These are phyloP conservation scores for Ranitomeya imitator DNA, from an alignment of 2,113 vertebrate genomes.

Conservation along the genomic window DNA sequence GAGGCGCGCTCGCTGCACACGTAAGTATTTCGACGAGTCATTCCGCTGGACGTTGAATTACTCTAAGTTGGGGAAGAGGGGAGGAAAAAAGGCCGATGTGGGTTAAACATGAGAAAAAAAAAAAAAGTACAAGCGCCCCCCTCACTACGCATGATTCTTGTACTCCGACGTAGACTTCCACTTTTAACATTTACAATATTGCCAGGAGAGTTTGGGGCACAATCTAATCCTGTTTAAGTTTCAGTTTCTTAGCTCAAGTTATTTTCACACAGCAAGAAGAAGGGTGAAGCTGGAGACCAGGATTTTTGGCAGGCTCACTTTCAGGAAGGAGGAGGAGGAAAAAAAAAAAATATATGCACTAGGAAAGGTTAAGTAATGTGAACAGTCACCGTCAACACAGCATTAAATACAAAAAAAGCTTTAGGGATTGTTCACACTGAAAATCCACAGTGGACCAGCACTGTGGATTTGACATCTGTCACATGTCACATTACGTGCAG, in stretches of 20 bases:
- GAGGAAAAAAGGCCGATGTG: too few relatives aligned
- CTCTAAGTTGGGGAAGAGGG: slow-evolving; percentile 72
- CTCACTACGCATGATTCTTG: background rate
- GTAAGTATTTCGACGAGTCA: slow-evolving; percentile 95
- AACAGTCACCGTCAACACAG: too few relatives aligned
- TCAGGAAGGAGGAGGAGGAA: background rate
- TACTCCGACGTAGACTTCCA: background rate
- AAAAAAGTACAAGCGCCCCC: background rate
- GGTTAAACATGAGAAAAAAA: background rate
- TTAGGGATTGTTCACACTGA: too few relatives aligned
- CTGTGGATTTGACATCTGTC: too few relatives aligned
- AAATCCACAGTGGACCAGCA: too few relatives aligned
- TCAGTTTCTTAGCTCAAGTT: background rate
- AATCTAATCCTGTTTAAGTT: slow-evolving; percentile 40
- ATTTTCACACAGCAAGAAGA: slow-evolving; percentile 13
- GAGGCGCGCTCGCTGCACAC: slow-evolving; percentile 93
- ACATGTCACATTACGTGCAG: too few relatives aligned
- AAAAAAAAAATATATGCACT: too few relatives aligned
- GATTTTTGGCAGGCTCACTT: background rate
- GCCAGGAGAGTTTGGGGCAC: background rate
- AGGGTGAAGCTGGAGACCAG: background rate
- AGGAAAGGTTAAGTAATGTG: too few relatives aligned
- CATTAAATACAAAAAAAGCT: too few relatives aligned
- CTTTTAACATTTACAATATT: slow-evolving; percentile 14
- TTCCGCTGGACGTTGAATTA: slow-evolving; percentile 86